phyloP scores from a whole-genome alignment of 2,888 invertebrate species.

The Luperina nickerlii region DNA sequence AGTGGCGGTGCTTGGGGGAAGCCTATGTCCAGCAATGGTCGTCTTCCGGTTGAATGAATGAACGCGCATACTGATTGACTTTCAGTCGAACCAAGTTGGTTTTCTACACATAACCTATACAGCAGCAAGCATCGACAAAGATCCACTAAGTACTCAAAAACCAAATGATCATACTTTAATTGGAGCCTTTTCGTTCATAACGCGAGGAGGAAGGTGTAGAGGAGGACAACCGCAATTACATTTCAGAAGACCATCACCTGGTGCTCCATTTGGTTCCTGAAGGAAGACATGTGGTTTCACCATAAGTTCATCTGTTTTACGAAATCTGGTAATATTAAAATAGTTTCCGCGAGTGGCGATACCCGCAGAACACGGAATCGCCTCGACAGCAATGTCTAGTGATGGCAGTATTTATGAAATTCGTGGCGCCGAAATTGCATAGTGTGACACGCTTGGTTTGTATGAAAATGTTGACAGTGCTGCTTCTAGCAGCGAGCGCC shows the following conservation, averaged over 20 bases:
- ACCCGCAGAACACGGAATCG: neutral
- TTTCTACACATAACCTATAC: neutral
- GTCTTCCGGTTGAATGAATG: too few species aligned
- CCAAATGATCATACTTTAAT: slow-evolving; percentile 16
- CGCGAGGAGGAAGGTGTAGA: neutral
- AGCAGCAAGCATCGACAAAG: neutral
- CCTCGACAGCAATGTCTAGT: neutral
- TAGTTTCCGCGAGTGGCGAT: neutral
- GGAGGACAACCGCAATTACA: neutral
- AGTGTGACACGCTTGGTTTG: neutral
- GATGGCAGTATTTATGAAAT: too few species aligned
- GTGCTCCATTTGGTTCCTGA: neutral
- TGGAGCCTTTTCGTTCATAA: neutral
- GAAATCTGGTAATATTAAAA: neutral
- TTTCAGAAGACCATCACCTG: neutral
- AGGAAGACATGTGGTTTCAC: neutral
- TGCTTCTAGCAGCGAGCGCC: neutral
- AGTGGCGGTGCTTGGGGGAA: too few species aligned
- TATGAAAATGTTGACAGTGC: neutral
- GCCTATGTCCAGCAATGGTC: too few species aligned
- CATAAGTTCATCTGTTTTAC: neutral
- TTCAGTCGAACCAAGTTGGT: neutral
- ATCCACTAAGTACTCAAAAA: neutral
- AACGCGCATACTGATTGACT: too few species aligned
- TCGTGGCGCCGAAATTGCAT: neutral